phyloP scores from a whole-genome alignment of 2,113 vertebrate genomes.

The Pristiophorus japonicus region DNA sequence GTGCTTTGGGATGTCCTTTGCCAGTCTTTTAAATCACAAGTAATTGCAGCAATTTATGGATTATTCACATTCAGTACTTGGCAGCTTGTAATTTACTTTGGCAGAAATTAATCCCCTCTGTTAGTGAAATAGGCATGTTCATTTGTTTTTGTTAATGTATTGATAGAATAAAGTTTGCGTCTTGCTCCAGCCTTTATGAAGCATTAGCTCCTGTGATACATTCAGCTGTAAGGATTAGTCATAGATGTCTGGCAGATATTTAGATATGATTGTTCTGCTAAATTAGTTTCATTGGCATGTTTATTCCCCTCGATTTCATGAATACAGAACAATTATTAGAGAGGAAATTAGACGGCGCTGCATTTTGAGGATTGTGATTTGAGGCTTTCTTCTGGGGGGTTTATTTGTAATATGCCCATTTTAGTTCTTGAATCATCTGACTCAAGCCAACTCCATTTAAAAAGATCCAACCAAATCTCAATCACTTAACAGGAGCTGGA shows the following conservation, averaged over 20 bases:
- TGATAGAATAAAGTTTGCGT: neutral
- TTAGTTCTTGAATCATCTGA: neutral
- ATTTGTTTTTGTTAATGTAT: neutral
- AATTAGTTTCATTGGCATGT: neutral
- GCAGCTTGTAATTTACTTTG: neutral
- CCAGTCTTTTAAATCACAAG: neutral
- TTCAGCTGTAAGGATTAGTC: neutral
- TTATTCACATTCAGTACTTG: neutral
- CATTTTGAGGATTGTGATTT: neutral
- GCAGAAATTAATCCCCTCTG: neutral
- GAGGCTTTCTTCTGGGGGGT: neutral
- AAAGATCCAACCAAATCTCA: neutral
- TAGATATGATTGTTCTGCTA: neutral
- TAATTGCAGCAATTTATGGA: neutral
- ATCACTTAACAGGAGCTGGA: neutral
- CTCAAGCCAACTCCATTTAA: neutral
- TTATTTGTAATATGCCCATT: neutral
- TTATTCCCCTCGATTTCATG: neutral
- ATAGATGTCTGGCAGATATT: neutral
- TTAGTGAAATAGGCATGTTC: neutral
- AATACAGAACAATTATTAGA: neutral
- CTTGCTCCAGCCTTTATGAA: neutral
- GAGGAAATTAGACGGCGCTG: constrained; percentile 5
- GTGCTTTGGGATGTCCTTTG: too few species aligned
- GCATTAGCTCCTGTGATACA: neutral